Evolutionary conservation across 1,140 invertebrate species (phyloP), one percentile per base, ranked within the genome.

Genomic region (Triops longicaudatus): DNA sequence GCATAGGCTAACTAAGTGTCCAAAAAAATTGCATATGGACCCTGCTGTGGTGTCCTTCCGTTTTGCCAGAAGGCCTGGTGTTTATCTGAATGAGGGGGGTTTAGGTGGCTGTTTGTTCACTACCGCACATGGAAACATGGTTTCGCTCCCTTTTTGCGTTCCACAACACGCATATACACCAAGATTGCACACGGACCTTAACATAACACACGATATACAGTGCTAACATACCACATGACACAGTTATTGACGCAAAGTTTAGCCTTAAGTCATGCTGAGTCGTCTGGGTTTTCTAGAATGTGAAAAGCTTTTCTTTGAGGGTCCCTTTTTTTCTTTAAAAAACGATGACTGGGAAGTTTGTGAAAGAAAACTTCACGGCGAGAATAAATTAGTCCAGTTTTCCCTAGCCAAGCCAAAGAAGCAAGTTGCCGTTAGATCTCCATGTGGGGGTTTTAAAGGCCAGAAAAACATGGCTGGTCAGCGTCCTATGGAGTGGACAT

Each of bases 181-280:
- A n/a, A n/a, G n/a, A n/a, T n/a, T n/a, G n/a, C n/a, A n/a, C n/a
- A 63, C 2, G 31, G 50, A 12, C 22, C 50, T 63, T 63, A 63
- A 63, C 50, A 63, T 63, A 63, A 63, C 44, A 63, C 44, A 63
- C 17, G 50, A 63, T 14, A 63, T n/a, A n/a, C n/a, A n/a, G n/a
- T n/a, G n/a, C n/a, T 63, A 63, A 63, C 50, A 63, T 63, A 63
- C 10, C 44, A 63, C 44, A 63, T 63, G 50, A 63, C 50, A 63
- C 2, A 63, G 50, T 63, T 63, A 63, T 63, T 63, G 50, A 63
- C 50, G 17, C 22, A n/a, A 22, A 63, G 17, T 63, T 63, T 6
- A 63, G 5, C 50, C 14, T 17, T n/a, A 2, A 4, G 10, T 63
- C 17, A 14, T 22, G 50, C 17, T n/a, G 17, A n/a, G 50, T 63